Base-by-base conservation (phyloP, 2,113 vertebrate genomes). In the Furnarius figulus region DNA sequence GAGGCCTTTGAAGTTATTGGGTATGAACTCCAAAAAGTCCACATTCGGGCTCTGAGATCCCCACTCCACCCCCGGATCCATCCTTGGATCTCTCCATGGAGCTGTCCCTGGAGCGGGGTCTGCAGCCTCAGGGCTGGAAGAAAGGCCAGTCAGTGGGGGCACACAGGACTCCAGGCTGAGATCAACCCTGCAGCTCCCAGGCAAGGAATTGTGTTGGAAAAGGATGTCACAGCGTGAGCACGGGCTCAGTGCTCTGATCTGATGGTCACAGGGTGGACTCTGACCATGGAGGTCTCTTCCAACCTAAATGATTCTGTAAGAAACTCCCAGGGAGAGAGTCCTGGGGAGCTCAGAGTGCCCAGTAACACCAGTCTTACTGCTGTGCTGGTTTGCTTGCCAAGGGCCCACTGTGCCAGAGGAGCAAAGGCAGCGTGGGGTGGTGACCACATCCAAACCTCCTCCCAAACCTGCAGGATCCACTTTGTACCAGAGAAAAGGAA, bases 21-120 rank as follows among this genome's bases (percentile, higher is more conserved):
- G 70, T 30, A 70, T 24, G 68, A 78, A 56, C 79, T n/a, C 80
- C 67, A 40, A 17, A 78, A 74, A 25, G 20, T 22, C 77, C 33
- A 0, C 0, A 1, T 2, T 39, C 0, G 0, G 42, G 56, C 1
- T 0, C n/a, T 35, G 55, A 59, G 49, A 67, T 59, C 25, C 42
- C 46, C 28, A 8, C 23, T 6, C 23, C 58, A 4, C 4, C 53
- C 74, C 77, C 1, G 2, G 46, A 46, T 24, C 56, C n/a, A 22
- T 35, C 56, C n/a, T 21, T 24, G 56, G 55, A n/a, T 33, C 19
- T 55, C 30, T 27, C 49, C 49, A 14, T 50, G 49, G 50, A 7
- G 17, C 52, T 7, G 28, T 55, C 53, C 53, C 53, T 52, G 50
- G 25, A 53, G 52, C 10, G 28, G 52, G 28, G 16, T 53, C 28